Conservation (phyloP, 2,888 invertebrate species). For the Campaea margaritaria region DNA sequence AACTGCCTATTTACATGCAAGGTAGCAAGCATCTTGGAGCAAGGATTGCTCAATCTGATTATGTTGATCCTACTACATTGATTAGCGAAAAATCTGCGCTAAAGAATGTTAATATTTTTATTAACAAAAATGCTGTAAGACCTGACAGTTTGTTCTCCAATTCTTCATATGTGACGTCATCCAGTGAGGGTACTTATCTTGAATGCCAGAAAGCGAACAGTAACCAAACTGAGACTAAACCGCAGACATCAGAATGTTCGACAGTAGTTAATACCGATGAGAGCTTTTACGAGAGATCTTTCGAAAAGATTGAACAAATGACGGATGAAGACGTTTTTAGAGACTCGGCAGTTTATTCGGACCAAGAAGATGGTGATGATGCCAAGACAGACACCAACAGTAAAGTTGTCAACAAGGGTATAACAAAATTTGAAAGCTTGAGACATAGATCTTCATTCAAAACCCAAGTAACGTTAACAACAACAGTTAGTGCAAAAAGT, state of each 20-base stretch:
- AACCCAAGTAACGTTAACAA: slow-evolving; percentile 58
- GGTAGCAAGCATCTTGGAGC: slow-evolving; percentile 94
- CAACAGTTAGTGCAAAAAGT: slow-evolving; percentile 56
- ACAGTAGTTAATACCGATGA: slow-evolving; percentile 80
- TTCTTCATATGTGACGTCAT: slow-evolving; percentile 83
- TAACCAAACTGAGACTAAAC: slow-evolving; percentile 43
- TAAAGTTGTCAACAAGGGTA: slow-evolving; percentile 56
- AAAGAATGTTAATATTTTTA: slow-evolving; percentile 86
- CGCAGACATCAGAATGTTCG: slow-evolving; percentile 41
- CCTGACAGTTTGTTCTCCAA: slow-evolving; percentile 85
- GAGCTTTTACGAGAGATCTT: slow-evolving; percentile 91
- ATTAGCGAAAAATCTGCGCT: slow-evolving; percentile 76
- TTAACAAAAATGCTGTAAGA: slow-evolving; percentile 84
- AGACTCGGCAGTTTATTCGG: slow-evolving; percentile 94
- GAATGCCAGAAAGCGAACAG: slow-evolving; percentile 56
- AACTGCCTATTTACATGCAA: slow-evolving; percentile 88
- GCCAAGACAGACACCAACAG: slow-evolving; percentile 51
- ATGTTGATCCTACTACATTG: slow-evolving; percentile 91
- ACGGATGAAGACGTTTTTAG: slow-evolving; percentile 89
- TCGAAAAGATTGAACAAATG: slow-evolving; percentile 90
- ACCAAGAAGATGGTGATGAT: slow-evolving; percentile 86
- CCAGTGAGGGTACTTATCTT: slow-evolving; percentile 81
- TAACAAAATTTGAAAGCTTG: slow-evolving; percentile 64
- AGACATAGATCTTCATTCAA: slow-evolving; percentile 66
- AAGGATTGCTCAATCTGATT: slow-evolving; percentile 94